phyloP scores from a whole-genome alignment of 1,140 invertebrate species.

The Caerostris darwini region DNA sequence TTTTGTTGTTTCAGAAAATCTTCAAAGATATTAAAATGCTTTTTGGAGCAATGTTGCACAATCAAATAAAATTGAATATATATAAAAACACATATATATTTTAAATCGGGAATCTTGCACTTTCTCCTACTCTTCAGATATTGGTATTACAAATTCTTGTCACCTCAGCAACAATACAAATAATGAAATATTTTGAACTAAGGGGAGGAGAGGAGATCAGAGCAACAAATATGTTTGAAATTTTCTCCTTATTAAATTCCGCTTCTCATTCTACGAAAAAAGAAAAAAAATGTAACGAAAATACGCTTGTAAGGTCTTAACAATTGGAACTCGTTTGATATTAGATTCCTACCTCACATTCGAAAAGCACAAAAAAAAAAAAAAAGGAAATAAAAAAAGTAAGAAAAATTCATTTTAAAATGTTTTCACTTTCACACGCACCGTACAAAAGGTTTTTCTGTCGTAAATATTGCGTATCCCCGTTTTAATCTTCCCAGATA shows the following conservation, averaged over 20 bases:
- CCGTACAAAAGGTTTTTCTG: slow-evolving; percentile 19
- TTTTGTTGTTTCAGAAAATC: too few species aligned
- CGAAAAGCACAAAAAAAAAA: background rate
- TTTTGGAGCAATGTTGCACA: too few species aligned
- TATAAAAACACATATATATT: too few species aligned
- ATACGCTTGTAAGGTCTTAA: background rate
- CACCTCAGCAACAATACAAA: background rate
- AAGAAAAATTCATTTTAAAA: slow-evolving; percentile 72
- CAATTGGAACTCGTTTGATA: background rate
- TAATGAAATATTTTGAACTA: background rate
- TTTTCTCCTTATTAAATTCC: background rate
- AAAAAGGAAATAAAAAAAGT: too few species aligned
- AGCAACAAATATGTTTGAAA: background rate
- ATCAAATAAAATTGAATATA: too few species aligned
- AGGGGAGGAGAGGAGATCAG: background rate
- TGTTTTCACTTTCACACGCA: slow-evolving; percentile 13
- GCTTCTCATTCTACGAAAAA: background rate
- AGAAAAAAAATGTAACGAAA: background rate
- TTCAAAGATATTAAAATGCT: too few species aligned
- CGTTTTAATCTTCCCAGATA: slow-evolving; percentile 61
- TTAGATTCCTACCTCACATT: background rate
- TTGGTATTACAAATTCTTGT: background rate
- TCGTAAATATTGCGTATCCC: slow-evolving; percentile 34
- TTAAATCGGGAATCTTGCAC: too few species aligned
- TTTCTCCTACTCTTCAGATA: too few species aligned